Evolutionary conservation across 1,140 invertebrate genomes (phyloP).

Genomic region (Oscheius sp.): DNA sequence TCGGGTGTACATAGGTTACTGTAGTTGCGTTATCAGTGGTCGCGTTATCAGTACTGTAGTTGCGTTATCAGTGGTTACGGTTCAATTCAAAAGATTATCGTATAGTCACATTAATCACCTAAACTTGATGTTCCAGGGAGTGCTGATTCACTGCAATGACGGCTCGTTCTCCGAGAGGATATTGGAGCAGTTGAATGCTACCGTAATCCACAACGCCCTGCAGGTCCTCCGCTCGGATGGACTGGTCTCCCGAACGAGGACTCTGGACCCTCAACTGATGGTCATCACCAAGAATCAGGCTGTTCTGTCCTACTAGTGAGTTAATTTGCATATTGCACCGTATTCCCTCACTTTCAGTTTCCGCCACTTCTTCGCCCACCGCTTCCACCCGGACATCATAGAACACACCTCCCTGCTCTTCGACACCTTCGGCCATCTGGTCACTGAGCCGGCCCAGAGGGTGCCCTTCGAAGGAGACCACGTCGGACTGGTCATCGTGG

Average conservation of each 20-base stretch:
- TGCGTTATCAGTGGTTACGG: no score
- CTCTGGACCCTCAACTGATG: conserved; percentile 7
- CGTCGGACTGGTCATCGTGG: conserved; percentile 20
- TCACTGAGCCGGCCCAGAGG: conserved; percentile 1
- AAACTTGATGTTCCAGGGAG: conserved; percentile 3
- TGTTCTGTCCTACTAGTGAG: conserved; percentile 45
- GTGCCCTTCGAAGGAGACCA: conserved; percentile 17
- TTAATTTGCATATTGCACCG: background rate
- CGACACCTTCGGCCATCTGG: background rate
- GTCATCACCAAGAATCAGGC: conserved; percentile 32
- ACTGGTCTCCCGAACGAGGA: conserved; percentile 40
- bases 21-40: no score
- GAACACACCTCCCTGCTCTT: conserved; percentile 23
- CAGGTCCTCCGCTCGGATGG: conserved; percentile 44
- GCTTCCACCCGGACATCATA: conserved; percentile 42
- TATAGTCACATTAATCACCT: no score
- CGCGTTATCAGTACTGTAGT: no score
- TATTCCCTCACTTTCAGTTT: conserved; percentile 45
- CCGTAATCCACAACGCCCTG: conserved; percentile 36
- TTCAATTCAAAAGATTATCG: no score
- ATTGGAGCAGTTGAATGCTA: conserved; percentile 35
- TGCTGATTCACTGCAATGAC: conserved; percentile 9
- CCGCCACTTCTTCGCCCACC: conserved; percentile 53
- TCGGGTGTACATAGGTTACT: no score
- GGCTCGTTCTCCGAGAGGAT: conserved; percentile 6